These are phyloP conservation scores for Erannis defoliaria DNA, from an alignment of 2,888 invertebrate genomes.

Conservation along the genomic window DNA sequence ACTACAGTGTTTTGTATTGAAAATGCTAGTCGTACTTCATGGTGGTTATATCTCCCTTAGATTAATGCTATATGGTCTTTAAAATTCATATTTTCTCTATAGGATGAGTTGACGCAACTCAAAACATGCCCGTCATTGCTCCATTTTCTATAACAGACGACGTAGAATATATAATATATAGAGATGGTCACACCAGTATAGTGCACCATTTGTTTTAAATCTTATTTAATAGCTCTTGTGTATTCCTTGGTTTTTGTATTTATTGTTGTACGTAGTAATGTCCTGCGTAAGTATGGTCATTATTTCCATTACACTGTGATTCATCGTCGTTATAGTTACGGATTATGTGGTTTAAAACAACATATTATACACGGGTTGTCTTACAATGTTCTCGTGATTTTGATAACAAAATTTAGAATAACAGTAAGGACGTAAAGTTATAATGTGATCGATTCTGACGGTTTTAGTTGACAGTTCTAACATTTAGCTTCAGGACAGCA, in stretches of 20 bases:
- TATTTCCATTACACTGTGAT: slow-evolving; percentile 7
- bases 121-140: slow-evolving; percentile 73
- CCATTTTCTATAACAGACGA: slow-evolving; percentile 67
- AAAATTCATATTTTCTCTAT: slow-evolving; percentile 78
- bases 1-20: slow-evolving; percentile 80
- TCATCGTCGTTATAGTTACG: slow-evolving; percentile 11
- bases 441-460: too few species aligned
- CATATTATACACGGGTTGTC: slow-evolving; percentile 28
- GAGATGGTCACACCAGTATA: slow-evolving; percentile 38
- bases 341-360: slow-evolving; percentile 14
- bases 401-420: too few species aligned
- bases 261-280: not conserved
- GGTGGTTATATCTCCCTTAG: slow-evolving; percentile 61
- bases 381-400: slow-evolving; percentile 11
- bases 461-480: too few species aligned
- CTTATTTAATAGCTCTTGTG: not conserved
- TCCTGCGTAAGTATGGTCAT: not conserved
- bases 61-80: slow-evolving; percentile 66
- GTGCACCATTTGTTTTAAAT: not conserved
- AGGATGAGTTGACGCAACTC: slow-evolving; percentile 78
- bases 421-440: slow-evolving; percentile 18
- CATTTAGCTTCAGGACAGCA: too few species aligned
- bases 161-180: slow-evolving; percentile 56
- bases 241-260: not conserved
- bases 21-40: slow-evolving; percentile 68